Percentiles rank a stretch among this genome's conserved stretches.
These are phyloP conservation scores for Anthopleura sola DNA, from an alignment of 64 coral and sea anemone species.

Conservation along the genomic window DNA sequence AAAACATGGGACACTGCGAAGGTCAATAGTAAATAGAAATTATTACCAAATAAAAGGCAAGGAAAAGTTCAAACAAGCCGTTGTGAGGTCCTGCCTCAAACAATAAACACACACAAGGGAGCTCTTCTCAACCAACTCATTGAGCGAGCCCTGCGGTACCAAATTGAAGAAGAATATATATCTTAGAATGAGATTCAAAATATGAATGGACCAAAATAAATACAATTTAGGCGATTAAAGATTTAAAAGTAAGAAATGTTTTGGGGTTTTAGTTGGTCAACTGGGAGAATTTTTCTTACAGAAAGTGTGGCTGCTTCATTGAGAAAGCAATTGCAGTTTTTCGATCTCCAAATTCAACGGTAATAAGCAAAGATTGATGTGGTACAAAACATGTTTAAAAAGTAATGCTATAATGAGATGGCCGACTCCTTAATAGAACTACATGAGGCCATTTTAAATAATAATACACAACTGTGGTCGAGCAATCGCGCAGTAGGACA, in stretches of 20 bases:
- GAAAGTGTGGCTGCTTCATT: neutral
- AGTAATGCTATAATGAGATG: constrained; percentile 26
- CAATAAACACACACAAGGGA: neutral
- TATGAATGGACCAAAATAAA: neutral
- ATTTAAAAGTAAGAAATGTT: neutral
- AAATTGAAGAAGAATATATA: neutral
- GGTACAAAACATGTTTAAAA: constrained; percentile 23
- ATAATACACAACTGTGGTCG: constrained; percentile 14
- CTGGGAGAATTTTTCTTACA: neutral
- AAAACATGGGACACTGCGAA: neutral
- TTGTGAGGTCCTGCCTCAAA: neutral
- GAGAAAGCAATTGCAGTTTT: neutral
- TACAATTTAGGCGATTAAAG: neutral
- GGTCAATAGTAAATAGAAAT: neutral
- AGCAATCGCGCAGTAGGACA: constrained; percentile 1
- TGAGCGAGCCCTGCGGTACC: neutral
- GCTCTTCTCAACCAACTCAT: neutral
- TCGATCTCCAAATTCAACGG: neutral
- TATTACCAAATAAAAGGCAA: neutral
- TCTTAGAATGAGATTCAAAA: neutral
- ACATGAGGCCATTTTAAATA: constrained; percentile 24
- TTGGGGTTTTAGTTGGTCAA: neutral
- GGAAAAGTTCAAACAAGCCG: constrained; percentile 6
- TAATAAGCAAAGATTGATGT: constrained; percentile 22
- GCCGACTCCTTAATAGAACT: constrained; percentile 13